A percentile compares a stretch with the other conserved stretches of the same genome.
Conservation (phyloP, 2,113 vertebrate species). For the Chaetodon auriga region DNA sequence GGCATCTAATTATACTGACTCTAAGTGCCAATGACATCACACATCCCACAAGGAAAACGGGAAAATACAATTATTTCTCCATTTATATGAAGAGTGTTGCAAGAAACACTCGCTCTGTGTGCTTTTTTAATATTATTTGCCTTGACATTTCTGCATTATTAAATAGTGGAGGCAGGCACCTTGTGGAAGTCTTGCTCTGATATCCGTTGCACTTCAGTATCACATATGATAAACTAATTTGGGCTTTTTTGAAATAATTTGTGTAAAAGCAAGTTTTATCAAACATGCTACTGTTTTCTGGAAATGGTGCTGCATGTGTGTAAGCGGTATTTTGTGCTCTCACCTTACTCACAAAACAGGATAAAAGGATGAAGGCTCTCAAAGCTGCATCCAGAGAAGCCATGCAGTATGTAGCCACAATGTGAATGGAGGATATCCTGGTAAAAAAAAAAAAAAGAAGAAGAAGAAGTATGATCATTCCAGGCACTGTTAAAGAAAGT, state of each 20-base stretch:
- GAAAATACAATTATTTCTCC: constrained; percentile 70
- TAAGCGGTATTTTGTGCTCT: not conserved
- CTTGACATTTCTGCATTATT: constrained; percentile 24
- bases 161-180: constrained; percentile 6
- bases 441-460: not conserved
- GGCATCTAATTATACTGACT: constrained; percentile 69
- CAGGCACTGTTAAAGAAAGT: not conserved
- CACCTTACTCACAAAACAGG: not conserved
- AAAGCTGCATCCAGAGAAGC: not conserved
- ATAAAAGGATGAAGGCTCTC: not conserved
- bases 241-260: not conserved
- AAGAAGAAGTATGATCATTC: not conserved
- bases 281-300: not conserved
- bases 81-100: constrained; percentile 45
- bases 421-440: not conserved
- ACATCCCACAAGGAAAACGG: constrained; percentile 34
- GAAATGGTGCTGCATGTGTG: not conserved
- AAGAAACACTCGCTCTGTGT: constrained; percentile 2
- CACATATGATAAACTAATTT: not conserved
- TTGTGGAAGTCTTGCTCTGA: not conserved
- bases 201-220: not conserved
- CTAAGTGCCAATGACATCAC: constrained; percentile 69
- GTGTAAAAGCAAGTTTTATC: not conserved
- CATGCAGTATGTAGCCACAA: too few species aligned
- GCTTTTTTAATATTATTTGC: constrained; percentile 27